Conservation (phyloP, 2,797 vertebrate genomes). For the Pseudochromis fuscus region DNA sequence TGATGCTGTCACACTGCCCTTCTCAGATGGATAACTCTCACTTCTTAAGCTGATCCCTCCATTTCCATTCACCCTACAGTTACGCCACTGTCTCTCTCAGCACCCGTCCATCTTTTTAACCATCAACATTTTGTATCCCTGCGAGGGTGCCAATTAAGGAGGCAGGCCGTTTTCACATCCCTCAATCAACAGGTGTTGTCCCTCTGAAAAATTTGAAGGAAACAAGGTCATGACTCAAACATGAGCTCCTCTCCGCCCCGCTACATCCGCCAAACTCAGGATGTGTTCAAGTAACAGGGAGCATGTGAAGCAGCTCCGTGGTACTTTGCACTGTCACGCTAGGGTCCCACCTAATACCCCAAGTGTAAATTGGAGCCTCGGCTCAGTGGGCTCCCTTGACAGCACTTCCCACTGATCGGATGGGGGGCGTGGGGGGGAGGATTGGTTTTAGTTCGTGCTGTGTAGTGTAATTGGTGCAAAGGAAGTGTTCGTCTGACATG, state of each 20-base stretch:
- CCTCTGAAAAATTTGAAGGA: conserved; percentile 24
- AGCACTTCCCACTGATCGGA: conserved; percentile 62
- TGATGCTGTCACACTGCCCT: conserved; percentile 72
- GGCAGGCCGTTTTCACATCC: conserved; percentile 27
- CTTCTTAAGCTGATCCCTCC: conserved; percentile 66
- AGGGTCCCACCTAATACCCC: conserved; percentile 79
- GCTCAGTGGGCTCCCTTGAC: conserved; percentile 75
- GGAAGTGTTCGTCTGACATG: conserved; percentile 71
- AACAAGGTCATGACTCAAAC: conserved; percentile 80
- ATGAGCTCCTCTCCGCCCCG: conserved; percentile 69
- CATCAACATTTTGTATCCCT: conserved; percentile 24
- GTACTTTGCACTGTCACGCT: conserved; percentile 72
- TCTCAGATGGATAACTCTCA: conserved; percentile 65
- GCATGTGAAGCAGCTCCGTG: conserved; percentile 52
- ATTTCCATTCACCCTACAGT: conserved; percentile 33
- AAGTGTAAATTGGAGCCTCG: conserved; percentile 79
- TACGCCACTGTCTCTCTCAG: conserved; percentile 17
- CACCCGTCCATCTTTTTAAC: conserved; percentile 34
- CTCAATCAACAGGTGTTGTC: conserved; percentile 75
- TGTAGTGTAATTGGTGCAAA: conserved; percentile 81
- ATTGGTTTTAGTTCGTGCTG: conserved; percentile 48
- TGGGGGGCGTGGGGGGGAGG: conserved; percentile 11
- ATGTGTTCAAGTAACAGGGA: conserved; percentile 54
- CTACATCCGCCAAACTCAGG: conserved; percentile 47
- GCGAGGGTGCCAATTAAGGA: conserved; percentile 67